Conservation (phyloP, 2,113 vertebrate species). For the Pomatostomus ruficeps region DNA sequence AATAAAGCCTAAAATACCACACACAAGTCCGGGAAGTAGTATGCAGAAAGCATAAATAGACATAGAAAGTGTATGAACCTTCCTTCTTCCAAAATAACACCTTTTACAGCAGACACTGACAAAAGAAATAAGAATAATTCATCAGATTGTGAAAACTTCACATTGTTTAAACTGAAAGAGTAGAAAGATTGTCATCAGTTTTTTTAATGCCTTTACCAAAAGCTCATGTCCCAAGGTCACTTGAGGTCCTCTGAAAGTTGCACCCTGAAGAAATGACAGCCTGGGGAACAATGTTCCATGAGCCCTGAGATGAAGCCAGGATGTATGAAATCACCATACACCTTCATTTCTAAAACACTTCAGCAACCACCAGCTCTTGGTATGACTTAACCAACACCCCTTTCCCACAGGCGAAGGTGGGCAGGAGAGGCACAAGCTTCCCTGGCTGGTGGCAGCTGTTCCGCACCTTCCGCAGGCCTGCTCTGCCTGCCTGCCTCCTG, state of each 20-base stretch:
- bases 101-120: neutral
- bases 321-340: neutral
- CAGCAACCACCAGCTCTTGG: neutral
- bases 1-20: slow-evolving; percentile 70
- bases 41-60: slow-evolving; percentile 9
- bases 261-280: neutral
- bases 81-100: neutral
- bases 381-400: neutral
- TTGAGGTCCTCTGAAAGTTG: neutral
- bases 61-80: neutral
- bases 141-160: neutral
- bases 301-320: neutral
- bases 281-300: neutral
- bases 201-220: neutral
- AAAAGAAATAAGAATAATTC: neutral
- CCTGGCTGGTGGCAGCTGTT: neutral
- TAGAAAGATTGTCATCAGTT: accelerated
- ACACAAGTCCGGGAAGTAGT: neutral
- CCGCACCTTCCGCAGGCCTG: accelerated
- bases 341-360: neutral
- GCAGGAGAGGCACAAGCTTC: neutral
- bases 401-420: accelerated
- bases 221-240: neutral
- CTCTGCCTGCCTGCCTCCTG: neutral
- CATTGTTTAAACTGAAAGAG: neutral